These are phyloP conservation scores for Leptopilina boulardi DNA, from an alignment of 1,140 invertebrate genomes.

Conservation along the genomic window DNA sequence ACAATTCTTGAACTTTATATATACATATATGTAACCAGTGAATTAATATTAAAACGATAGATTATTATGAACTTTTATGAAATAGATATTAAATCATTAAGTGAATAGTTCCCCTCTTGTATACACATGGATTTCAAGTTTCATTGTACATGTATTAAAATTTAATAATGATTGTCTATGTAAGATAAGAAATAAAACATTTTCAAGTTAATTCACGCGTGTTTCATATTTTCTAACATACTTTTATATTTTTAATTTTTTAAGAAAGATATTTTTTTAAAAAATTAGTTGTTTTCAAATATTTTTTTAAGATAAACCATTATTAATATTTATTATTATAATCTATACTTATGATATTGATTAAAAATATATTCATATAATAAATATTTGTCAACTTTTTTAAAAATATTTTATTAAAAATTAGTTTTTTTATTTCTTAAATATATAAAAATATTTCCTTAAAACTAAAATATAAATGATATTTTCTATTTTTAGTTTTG, in stretches of 20 bases:
- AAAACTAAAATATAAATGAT: not conserved
- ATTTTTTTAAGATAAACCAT: too few species aligned
- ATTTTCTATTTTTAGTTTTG: not conserved
- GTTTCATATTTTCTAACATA: too few species aligned
- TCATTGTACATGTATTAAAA: constrained; percentile 10
- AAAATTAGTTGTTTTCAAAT: too few species aligned
- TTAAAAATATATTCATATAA: not conserved
- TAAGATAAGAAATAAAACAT: constrained; percentile 19
- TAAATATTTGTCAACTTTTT: too few species aligned
- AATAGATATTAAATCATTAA: constrained; percentile 3
- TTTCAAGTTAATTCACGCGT: not conserved
- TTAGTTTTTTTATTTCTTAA: not conserved
- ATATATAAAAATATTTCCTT: not conserved
- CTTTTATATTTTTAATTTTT: too few species aligned
- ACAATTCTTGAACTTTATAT: constrained; percentile 37
- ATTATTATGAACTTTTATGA: constrained; percentile 20
- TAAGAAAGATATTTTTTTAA: too few species aligned
- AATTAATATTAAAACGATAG: constrained; percentile 28
- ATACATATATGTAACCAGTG: constrained; percentile 19
- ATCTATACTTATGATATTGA: too few species aligned
- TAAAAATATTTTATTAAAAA: not conserved
- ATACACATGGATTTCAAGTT: constrained; percentile 15
- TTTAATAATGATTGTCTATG: constrained; percentile 22
- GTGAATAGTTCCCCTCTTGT: not conserved
- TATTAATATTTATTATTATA: too few species aligned